These are phyloP conservation scores for Thamnophis sirtalis DNA, from an alignment of 2,113 vertebrate species.

Conservation along the genomic window DNA sequence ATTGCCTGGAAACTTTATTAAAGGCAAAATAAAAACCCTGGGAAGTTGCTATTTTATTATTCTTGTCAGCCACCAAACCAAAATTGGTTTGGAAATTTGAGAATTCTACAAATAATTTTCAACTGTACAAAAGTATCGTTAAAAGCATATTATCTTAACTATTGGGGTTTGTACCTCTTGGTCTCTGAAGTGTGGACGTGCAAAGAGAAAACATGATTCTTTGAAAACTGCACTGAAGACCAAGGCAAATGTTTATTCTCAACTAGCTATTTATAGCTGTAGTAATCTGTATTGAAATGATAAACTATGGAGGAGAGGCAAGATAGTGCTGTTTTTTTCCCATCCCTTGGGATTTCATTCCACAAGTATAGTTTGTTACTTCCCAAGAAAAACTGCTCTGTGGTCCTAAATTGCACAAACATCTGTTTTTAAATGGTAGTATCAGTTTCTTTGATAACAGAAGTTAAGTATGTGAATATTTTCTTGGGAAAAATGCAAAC, in stretches of 20 bases:
- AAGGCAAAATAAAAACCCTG: neutral
- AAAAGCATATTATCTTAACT: neutral
- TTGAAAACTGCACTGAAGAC: neutral
- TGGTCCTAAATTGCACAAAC: conserved; percentile 17
- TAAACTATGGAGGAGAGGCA: conserved; percentile 65
- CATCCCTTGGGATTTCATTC: conserved; percentile 71
- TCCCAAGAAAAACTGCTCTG: conserved; percentile 41
- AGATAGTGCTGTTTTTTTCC: conserved; percentile 50
- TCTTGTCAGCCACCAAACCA: neutral
- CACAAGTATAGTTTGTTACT: conserved; percentile 40
- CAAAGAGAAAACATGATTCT: neutral
- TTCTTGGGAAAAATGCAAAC: neutral
- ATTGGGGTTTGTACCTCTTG: neutral
- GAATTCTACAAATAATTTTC: neutral
- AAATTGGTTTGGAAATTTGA: neutral
- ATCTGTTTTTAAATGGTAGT: conserved; percentile 9
- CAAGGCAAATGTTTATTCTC: conserved; percentile 66
- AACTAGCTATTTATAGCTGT: conserved; percentile 67
- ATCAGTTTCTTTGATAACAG: neutral
- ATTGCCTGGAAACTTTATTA: neutral
- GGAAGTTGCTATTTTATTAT: neutral
- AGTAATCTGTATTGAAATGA: conserved; percentile 70
- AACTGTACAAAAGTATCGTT: neutral
- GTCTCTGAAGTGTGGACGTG: rapidly evolving
- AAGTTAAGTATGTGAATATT: neutral